Evolutionary conservation across 2,888 invertebrate species (phyloP).

Genomic region (Dioctria rufipes): DNA sequence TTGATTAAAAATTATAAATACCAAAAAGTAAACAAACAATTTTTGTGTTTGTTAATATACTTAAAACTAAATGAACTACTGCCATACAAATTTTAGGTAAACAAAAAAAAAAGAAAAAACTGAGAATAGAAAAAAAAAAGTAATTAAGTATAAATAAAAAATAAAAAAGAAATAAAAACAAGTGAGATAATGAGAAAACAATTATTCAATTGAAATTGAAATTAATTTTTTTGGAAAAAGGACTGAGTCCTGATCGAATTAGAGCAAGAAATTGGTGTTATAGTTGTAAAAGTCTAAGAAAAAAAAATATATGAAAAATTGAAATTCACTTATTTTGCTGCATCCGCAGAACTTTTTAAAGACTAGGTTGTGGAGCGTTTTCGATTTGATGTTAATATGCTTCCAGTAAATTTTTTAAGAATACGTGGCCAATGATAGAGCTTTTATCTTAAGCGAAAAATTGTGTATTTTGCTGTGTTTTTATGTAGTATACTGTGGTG

Average conservation of each 20-base stretch:
- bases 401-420: constrained; percentile 42
- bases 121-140: constrained; percentile 40
- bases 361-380: constrained; percentile 50
- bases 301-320: constrained; percentile 26
- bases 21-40: constrained; percentile 47
- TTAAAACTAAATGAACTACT: constrained; percentile 43
- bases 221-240: constrained; percentile 45
- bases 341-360: constrained; percentile 41
- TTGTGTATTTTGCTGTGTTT: constrained; percentile 17
- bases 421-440: constrained; percentile 44
- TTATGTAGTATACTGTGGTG: too few species aligned
- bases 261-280: constrained; percentile 49
- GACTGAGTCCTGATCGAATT: constrained; percentile 49
- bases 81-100: constrained; percentile 52
- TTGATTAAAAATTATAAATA: constrained; percentile 45
- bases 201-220: constrained; percentile 39
- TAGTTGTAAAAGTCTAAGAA: constrained; percentile 46
- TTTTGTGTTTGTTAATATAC: constrained; percentile 49
- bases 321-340: constrained; percentile 36
- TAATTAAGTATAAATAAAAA: constrained; percentile 49
- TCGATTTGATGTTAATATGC: constrained; percentile 45
- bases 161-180: constrained; percentile 7
- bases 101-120: neutral
- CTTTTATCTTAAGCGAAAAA: constrained; percentile 38
- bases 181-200: constrained; percentile 21